phyloP scores from a whole-genome alignment of 2,113 vertebrate genomes.

The Theristicus caerulescens region DNA sequence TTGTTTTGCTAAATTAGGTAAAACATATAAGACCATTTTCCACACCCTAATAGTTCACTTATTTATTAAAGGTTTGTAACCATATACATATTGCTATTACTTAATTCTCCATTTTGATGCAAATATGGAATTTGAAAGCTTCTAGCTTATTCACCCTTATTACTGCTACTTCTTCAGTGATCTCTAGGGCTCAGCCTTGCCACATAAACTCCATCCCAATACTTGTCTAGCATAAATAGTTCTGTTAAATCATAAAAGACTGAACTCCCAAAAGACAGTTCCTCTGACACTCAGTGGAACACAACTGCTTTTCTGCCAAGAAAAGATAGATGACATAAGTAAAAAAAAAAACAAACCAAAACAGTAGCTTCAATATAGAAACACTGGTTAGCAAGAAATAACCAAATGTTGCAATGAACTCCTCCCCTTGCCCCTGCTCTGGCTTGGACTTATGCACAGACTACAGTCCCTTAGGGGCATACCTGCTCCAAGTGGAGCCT shows the following conservation, averaged over 20 bases:
- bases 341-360: not conserved
- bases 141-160: not conserved
- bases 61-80: not conserved
- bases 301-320: not conserved
- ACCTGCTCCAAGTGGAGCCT: too few relatives aligned
- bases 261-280: not conserved
- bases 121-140: not conserved
- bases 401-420: not conserved
- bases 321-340: not conserved
- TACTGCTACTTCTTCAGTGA: not conserved
- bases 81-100: not conserved
- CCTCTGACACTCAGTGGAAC: not conserved
- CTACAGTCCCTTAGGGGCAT: too few relatives aligned
- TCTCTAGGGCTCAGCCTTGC: not conserved
- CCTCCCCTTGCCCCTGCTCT: too few relatives aligned
- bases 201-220: not conserved
- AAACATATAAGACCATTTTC: not conserved
- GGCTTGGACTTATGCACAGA: too few relatives aligned
- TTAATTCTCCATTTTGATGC: not conserved
- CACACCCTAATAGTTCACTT: not conserved
- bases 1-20: not conserved
- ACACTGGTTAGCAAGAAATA: not conserved
- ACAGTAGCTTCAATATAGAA: not conserved
- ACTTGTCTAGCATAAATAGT: not conserved
- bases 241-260: not conserved